Conservation (phyloP, 2,113 vertebrate species). For the Trichomycterus rosablanca region DNA sequence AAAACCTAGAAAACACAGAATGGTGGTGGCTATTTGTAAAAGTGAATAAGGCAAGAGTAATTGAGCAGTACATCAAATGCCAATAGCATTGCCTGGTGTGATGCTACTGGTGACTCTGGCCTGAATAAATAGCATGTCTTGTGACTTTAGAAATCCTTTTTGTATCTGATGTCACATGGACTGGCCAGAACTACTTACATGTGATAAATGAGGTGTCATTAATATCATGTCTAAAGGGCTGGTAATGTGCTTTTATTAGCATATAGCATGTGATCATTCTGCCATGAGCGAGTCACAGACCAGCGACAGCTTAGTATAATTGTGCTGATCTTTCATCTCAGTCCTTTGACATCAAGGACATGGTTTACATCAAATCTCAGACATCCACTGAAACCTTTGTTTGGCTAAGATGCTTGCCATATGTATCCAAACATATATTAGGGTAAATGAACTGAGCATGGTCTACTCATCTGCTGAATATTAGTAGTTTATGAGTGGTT, state of each 20-base stretch:
- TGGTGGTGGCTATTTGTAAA: constrained; percentile 26
- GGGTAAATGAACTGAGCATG: constrained; percentile 21
- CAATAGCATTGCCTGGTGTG: constrained; percentile 40
- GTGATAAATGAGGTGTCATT: constrained; percentile 16
- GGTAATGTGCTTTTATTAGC: constrained; percentile 57
- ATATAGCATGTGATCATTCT: constrained; percentile 47
- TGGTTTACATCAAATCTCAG: constrained; percentile 26
- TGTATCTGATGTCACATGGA: constrained; percentile 2
- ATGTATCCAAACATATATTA: constrained; percentile 7
- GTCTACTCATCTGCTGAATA: constrained; percentile 19
- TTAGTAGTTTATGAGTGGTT: constrained; percentile 11
- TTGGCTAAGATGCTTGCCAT: neutral
- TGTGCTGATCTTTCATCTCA: neutral
- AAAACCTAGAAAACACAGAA: neutral
- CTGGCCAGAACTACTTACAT: constrained; percentile 28
- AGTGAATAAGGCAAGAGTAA: neutral
- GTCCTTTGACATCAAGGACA: constrained; percentile 17
- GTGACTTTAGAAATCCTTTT: constrained; percentile 26
- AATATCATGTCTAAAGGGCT: constrained; percentile 62
- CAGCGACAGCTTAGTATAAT: constrained; percentile 1
- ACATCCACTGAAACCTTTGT: constrained; percentile 8
- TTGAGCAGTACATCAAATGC: constrained; percentile 36
- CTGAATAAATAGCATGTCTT: constrained; percentile 34
- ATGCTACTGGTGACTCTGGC: constrained; percentile 37
- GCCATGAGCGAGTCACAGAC: constrained; percentile 12